Percentiles rank a stretch among this genome's conserved stretches.
Evolutionary conservation across 2,888 invertebrate species (phyloP).

Genomic region (Apoda limacodes): DNA sequence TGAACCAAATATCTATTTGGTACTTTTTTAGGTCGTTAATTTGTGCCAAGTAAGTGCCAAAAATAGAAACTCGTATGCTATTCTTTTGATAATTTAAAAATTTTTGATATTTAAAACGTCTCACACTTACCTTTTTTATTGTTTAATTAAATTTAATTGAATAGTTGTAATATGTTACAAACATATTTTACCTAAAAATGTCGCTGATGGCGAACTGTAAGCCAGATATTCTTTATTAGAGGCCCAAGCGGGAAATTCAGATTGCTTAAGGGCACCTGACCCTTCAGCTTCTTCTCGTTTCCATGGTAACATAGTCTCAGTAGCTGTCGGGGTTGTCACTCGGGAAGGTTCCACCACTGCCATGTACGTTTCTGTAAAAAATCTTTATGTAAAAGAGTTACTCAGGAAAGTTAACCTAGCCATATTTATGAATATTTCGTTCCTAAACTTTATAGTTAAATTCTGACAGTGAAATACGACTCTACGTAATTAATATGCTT

Average conservation of each 20-base stretch:
- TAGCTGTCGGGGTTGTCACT: constrained; percentile 88
- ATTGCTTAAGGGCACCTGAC: constrained; percentile 78
- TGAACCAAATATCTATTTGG: too few species aligned
- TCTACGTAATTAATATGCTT: too few species aligned
- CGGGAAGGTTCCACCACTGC: constrained; percentile 75
- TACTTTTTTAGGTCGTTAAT: too few species aligned
- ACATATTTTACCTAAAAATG: constrained; percentile 81
- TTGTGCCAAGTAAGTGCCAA: too few species aligned
- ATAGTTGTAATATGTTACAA: constrained; percentile 6
- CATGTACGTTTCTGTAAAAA: constrained; percentile 49
- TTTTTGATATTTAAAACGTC: too few species aligned
- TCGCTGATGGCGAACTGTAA: constrained; percentile 91
- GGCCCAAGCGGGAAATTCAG: constrained; percentile 95
- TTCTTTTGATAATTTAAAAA: too few species aligned
- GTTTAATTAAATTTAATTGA: background rate
- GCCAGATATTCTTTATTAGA: constrained; percentile 94
- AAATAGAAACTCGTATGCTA: too few species aligned
- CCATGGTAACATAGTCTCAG: constrained; percentile 93
- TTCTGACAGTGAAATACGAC: too few species aligned
- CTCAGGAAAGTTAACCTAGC: too few species aligned
- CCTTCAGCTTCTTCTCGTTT: constrained; percentile 85
- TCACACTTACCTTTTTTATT: background rate
- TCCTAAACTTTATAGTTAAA: too few species aligned
- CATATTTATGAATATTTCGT: too few species aligned
- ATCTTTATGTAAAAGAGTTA: too few species aligned